phyloP scores from a whole-genome alignment of 2,888 invertebrate genomes.

The Orgyia antiqua region DNA sequence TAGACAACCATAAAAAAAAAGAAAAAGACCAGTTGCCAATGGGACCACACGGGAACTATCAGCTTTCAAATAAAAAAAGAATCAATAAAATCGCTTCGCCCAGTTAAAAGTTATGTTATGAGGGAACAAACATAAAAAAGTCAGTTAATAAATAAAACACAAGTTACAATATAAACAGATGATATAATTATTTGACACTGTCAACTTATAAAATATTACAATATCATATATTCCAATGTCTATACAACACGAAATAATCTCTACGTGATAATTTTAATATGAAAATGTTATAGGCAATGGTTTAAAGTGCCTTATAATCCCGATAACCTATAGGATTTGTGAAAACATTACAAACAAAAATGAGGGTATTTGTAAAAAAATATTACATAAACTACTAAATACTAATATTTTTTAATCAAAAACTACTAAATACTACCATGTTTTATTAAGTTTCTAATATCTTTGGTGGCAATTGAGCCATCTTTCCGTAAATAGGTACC shows the following conservation, averaged over 20 bases:
- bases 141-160: conserved; percentile 58
- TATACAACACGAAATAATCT: conserved; percentile 39
- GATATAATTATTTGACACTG: conserved; percentile 72
- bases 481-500: too few relatives aligned
- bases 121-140: too few relatives aligned
- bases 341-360: conserved; percentile 11
- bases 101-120: too few relatives aligned
- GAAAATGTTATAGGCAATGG: conserved; percentile 22
- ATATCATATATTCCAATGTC: conserved; percentile 44
- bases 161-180: conserved; percentile 58
- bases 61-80: too few relatives aligned
- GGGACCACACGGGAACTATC: too few relatives aligned
- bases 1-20: too few relatives aligned
- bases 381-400: conserved; percentile 5
- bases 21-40: too few relatives aligned
- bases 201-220: conserved; percentile 59
- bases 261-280: conserved; percentile 34
- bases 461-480: too few relatives aligned
- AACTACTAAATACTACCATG: too few relatives aligned
- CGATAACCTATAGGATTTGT: conserved; percentile 22
- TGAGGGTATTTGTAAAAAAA: conserved; percentile 11
- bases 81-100: too few relatives aligned
- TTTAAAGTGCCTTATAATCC: conserved; percentile 21
- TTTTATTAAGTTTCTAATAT: too few relatives aligned
- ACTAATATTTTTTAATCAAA: too few relatives aligned